These are phyloP conservation scores for Pterophyllum scalare DNA, from an alignment of 2,113 vertebrate species.

Conservation along the genomic window DNA sequence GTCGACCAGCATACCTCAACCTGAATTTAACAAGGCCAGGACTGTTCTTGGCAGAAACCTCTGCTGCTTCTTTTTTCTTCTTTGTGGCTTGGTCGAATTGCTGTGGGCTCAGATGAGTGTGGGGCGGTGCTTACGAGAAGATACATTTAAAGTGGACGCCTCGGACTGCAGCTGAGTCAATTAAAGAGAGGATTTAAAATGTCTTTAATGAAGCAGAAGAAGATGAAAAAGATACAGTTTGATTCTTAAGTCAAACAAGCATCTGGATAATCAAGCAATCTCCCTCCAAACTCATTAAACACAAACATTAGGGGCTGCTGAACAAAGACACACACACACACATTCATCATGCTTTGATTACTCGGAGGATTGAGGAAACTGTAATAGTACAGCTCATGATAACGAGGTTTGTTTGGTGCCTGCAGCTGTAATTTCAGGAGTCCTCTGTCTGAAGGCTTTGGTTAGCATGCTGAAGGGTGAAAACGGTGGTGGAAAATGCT, in stretches of 20 bases:
- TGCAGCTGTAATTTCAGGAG: slow-evolving; percentile 58
- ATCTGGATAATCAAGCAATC: slow-evolving; percentile 16
- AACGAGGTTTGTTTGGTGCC: slow-evolving; percentile 43
- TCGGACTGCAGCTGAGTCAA: background rate
- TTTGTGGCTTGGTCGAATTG: background rate
- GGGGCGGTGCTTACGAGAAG: background rate
- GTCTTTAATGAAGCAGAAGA: background rate
- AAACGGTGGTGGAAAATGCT: slow-evolving; percentile 25
- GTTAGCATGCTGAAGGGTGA: slow-evolving; percentile 17
- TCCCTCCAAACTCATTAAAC: background rate
- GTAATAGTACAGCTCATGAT: slow-evolving; percentile 17
- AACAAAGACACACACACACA: background rate
- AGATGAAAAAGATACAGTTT: background rate
- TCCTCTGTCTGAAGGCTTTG: slow-evolving; percentile 41
- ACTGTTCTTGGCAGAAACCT: background rate
- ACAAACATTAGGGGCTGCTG: background rate
- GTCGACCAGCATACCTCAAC: background rate
- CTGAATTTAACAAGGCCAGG: background rate
- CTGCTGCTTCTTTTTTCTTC: background rate
- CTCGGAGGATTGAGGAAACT: slow-evolving; percentile 28
- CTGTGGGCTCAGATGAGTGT: background rate
- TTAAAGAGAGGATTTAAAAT: background rate
- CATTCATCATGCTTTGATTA: slow-evolving; percentile 8
- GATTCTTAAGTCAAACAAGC: background rate
- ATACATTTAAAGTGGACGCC: background rate